A percentile compares a stretch with the other conserved stretches of the same genome.
Conservation (phyloP, 2,888 invertebrate genomes). For the Rhagonycha lutea region DNA sequence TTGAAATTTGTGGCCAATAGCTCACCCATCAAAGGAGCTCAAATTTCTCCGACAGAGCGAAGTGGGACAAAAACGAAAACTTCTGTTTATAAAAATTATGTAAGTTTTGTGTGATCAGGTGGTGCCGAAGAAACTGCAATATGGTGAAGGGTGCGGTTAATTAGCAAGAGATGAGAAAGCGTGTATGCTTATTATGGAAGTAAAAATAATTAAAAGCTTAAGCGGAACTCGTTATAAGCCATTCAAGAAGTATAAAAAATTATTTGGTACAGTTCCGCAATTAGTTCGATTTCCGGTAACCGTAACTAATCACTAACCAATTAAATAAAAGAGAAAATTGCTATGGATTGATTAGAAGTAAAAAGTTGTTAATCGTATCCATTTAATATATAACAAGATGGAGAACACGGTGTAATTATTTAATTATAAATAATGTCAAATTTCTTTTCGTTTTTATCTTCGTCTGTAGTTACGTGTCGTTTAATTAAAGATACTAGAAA, state of each 20-base stretch:
- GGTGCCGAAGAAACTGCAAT: background rate
- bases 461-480: background rate
- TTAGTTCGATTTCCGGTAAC: constrained; percentile 1
- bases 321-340: background rate
- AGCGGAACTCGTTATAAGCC: background rate
- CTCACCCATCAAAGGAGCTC: background rate
- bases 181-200: constrained; percentile 10
- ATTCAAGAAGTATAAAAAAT: background rate
- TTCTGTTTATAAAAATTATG: background rate
- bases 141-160: constrained; percentile 17
- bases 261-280: constrained; percentile 4
- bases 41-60: background rate
- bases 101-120: background rate
- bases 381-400: background rate
- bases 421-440: constrained; percentile 2
- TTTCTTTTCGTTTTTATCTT: background rate
- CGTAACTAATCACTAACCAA: background rate
- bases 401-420: background rate
- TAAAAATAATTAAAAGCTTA: background rate
- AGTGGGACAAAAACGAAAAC: background rate
- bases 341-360: background rate
- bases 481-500: background rate
- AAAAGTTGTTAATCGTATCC: background rate
- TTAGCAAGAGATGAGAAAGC: constrained; percentile 23
- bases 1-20: background rate